Conservation (phyloP, 2,888 invertebrate species). For the Spilarctia lutea region DNA sequence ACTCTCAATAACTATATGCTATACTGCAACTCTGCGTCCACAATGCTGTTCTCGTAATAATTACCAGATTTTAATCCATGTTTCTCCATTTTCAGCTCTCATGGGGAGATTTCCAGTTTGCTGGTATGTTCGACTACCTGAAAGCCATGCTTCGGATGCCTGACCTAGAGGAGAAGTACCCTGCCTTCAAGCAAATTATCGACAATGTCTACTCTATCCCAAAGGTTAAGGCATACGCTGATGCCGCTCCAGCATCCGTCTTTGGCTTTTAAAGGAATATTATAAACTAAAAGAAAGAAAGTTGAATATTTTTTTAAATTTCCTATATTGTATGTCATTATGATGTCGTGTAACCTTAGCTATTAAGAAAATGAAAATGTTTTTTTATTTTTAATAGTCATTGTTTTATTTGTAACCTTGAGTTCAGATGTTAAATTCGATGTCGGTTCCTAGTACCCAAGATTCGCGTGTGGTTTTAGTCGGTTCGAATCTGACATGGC, state of each 20-base stretch:
- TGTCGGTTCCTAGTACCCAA: no score
- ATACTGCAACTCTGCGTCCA: no score
- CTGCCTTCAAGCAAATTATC: conserved; percentile 65
- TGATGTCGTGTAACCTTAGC: conserved; percentile 4
- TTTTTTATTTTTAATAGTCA: neutral
- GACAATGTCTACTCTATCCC: conserved; percentile 63
- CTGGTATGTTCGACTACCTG: conserved; percentile 57
- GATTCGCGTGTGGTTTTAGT: no score
- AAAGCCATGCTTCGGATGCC: conserved; percentile 54
- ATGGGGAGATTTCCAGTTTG: conserved; percentile 61
- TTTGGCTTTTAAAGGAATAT: conserved; percentile 18
- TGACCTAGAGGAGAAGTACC: conserved; percentile 67
- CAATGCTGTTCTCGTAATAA: no score
- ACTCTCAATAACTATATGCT: neutral
- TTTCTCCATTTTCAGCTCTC: conserved; percentile 53
- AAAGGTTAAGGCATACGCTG: conserved; percentile 71
- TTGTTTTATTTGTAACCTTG: neutral
- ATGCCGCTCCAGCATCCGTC: conserved; percentile 46
- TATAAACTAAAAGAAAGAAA: neutral
- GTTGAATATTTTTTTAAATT: neutral
- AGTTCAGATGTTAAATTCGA: neutral
- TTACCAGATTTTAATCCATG: neutral
- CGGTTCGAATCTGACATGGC: no score
- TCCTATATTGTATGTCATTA: conserved; percentile 2
- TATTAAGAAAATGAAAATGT: conserved; percentile 2